Evolutionary conservation across 2,888 invertebrate species (phyloP).

Genomic region (Drosophila nigricruria): DNA sequence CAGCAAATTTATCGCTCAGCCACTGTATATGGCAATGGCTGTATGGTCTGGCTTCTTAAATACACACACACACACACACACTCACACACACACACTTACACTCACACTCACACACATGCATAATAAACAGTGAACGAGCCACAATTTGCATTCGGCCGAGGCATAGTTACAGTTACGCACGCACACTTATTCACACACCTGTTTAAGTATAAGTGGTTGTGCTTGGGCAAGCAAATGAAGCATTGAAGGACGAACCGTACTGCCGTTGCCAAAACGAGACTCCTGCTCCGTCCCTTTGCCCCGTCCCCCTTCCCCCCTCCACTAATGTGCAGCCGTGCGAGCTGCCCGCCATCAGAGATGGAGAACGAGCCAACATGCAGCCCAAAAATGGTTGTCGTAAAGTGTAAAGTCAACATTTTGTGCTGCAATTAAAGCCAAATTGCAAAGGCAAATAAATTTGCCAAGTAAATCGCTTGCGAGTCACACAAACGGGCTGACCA

Average conservation of each 20-base stretch:
- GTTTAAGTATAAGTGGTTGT: slow-evolving; percentile 56
- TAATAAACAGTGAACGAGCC: slow-evolving; percentile 34
- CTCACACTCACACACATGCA: slow-evolving; percentile 9
- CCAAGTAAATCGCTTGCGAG: slow-evolving; percentile 61
- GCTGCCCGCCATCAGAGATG: not conserved
- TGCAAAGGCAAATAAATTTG: slow-evolving; percentile 68
- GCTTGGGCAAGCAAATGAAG: slow-evolving; percentile 61
- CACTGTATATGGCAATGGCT: slow-evolving; percentile 26
- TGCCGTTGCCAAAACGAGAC: slow-evolving; percentile 7
- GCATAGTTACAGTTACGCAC: slow-evolving; percentile 65
- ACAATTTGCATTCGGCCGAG: slow-evolving; percentile 69
- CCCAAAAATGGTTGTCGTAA: slow-evolving; percentile 59
- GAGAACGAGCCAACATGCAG: slow-evolving; percentile 11
- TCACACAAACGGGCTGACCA: slow-evolving; percentile 46
- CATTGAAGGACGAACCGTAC: slow-evolving; percentile 37
- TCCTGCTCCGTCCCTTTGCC: slow-evolving; percentile 17
- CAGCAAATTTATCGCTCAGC: slow-evolving; percentile 66
- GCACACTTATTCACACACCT: slow-evolving; percentile 30
- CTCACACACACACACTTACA: slow-evolving; percentile 6
- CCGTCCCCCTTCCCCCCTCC: not conserved
- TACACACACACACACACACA: slow-evolving; percentile 17
- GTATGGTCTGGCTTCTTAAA: slow-evolving; percentile 39
- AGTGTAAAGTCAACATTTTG: slow-evolving; percentile 78
- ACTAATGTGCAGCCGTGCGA: slow-evolving; percentile 47
- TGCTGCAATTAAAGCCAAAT: slow-evolving; percentile 73